Percentiles rank a stretch among this genome's conserved stretches.
Conservation (phyloP, 2,113 vertebrate species). For the Diadophis punctatus region DNA sequence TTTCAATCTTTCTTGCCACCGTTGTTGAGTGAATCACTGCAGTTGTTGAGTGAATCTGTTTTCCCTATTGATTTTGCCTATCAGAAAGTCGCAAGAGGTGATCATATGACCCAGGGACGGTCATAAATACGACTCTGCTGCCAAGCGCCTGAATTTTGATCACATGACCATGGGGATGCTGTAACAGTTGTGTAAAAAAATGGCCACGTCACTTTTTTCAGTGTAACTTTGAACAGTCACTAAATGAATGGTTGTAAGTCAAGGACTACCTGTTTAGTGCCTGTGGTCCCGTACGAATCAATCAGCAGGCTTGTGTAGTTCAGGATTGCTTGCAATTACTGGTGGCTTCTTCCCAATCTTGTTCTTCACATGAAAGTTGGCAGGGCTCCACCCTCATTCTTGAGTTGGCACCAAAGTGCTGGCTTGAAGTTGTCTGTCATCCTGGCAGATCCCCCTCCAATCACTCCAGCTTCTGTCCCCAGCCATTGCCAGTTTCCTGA, state of each 20-base stretch:
- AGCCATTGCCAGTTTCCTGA: neutral
- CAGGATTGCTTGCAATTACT: neutral
- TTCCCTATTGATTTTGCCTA: neutral
- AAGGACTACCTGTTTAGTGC: neutral
- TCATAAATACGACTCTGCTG: neutral
- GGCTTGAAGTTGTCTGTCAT: neutral
- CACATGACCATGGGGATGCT: neutral
- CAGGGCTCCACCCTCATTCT: neutral
- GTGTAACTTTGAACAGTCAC: neutral
- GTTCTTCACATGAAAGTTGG: neutral
- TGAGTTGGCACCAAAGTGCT: neutral
- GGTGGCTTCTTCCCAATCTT: neutral
- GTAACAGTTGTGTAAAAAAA: neutral
- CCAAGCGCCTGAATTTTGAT: neutral
- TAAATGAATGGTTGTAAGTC: neutral
- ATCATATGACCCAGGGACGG: neutral
- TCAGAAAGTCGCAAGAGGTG: neutral
- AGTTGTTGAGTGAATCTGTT: neutral
- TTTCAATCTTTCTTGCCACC: neutral
- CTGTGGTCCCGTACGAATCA: neutral
- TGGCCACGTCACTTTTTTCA: neutral
- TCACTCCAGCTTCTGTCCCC: neutral
- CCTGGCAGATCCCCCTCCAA: neutral
- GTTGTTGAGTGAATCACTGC: neutral
- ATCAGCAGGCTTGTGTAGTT: neutral